These are phyloP conservation scores for Melopsittacus undulatus DNA, from an alignment of 2,797 vertebrate species.

Conservation along the genomic window DNA sequence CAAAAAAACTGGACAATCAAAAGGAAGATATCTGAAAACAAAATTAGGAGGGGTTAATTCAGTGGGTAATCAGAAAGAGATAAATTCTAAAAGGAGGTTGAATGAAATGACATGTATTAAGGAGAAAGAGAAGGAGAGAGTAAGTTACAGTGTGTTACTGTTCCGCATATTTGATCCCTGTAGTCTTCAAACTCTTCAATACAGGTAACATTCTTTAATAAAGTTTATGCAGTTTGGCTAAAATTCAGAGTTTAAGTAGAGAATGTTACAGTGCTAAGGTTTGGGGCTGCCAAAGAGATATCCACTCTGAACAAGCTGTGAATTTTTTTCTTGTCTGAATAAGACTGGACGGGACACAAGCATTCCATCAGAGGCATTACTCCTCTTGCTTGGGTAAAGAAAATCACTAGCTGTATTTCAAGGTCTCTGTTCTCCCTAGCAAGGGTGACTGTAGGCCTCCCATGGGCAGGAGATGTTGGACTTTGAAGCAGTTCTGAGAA, in stretches of 20 bases:
- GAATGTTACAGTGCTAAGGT: neutral
- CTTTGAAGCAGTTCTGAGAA: neutral
- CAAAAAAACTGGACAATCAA: neutral
- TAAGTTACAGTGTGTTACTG: neutral
- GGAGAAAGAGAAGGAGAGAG: neutral
- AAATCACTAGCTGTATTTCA: neutral
- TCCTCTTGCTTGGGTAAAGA: neutral
- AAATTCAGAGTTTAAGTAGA: neutral
- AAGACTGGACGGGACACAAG: neutral
- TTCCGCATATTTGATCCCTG: neutral
- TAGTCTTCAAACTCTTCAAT: neutral
- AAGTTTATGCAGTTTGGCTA: neutral
- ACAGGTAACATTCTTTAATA: neutral
- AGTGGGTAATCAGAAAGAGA: neutral
- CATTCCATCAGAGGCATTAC: neutral
- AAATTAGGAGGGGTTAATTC: neutral
- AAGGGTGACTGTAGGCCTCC: neutral
- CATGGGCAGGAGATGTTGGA: neutral
- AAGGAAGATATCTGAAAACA: neutral
- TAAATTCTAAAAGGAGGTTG: neutral
- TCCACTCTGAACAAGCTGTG: neutral
- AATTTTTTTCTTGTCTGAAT: neutral
- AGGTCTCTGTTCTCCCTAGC: neutral
- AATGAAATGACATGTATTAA: neutral
- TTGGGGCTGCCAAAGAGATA: neutral